Conservation (phyloP, 2,888 invertebrate species). For the Ypsolopha scabrella region DNA sequence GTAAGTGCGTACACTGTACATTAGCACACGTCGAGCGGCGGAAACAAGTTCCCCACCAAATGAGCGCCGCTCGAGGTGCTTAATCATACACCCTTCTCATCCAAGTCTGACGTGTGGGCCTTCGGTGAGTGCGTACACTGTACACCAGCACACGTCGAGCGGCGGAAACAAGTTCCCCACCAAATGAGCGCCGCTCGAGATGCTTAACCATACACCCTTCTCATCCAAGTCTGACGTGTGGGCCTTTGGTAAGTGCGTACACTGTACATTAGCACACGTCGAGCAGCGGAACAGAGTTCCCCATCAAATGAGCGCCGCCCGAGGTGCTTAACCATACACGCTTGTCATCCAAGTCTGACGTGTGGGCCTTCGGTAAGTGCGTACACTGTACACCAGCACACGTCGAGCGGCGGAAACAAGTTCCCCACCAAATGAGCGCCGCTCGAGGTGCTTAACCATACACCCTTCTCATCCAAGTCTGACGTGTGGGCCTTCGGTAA, state of each 20-base stretch:
- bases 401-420: slow-evolving; percentile 95
- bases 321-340: slow-evolving; percentile 84
- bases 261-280: slow-evolving; percentile 87
- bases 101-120: slow-evolving; percentile 97
- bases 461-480: slow-evolving; percentile 94
- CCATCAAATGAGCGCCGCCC: slow-evolving; percentile 94
- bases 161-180: slow-evolving; percentile 98
- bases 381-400: slow-evolving; percentile 82
- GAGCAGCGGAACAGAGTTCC: slow-evolving; percentile 96
- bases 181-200: slow-evolving; percentile 98
- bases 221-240: slow-evolving; percentile 97
- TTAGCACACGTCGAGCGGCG: slow-evolving; percentile 96
- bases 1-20: slow-evolving; percentile 73
- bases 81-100: slow-evolving; percentile 94
- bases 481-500: slow-evolving; percentile 97
- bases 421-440: slow-evolving; percentile 99
- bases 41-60: slow-evolving; percentile 97
- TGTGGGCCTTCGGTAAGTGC: slow-evolving; percentile 92
- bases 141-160: slow-evolving; percentile 96
- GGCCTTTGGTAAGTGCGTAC: slow-evolving; percentile 84
- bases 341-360: slow-evolving; percentile 96
- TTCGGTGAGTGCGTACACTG: slow-evolving; percentile 77
- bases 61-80: slow-evolving; percentile 84
- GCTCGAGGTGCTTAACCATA: slow-evolving; percentile 78
- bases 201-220: slow-evolving; percentile 93